Evolutionary conservation across 2,113 vertebrate genomes (phyloP).

Genomic region (Platichthys flesus): DNA sequence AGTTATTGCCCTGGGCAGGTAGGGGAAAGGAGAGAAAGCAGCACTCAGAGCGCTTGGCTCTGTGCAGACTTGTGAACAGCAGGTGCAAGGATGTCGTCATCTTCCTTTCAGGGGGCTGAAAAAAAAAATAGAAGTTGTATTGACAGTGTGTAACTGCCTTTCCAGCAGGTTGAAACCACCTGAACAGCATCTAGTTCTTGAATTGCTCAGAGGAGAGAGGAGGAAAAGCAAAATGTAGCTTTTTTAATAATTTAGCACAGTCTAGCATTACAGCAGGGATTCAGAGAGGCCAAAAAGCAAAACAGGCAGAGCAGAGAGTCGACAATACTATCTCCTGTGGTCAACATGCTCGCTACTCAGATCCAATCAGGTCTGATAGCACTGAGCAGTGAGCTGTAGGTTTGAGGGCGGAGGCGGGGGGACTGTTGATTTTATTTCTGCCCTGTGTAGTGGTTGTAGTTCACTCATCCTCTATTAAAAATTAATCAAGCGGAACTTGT

Average conservation of each 20-base stretch:
- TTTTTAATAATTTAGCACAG: slow-evolving; percentile 19
- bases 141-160: slow-evolving; percentile 25
- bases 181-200: background rate
- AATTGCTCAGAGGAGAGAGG: background rate
- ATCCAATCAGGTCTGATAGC: slow-evolving; percentile 18
- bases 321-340: slow-evolving; percentile 20
- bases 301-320: background rate
- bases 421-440: slow-evolving; percentile 52
- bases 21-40: slow-evolving; percentile 22
- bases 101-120: slow-evolving; percentile 26
- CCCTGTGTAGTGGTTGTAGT: slow-evolving; percentile 43
- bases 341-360: slow-evolving; percentile 16
- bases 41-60: slow-evolving; percentile 16
- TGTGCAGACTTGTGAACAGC: slow-evolving; percentile 36
- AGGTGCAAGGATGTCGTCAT: slow-evolving; percentile 50
- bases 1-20: slow-evolving; percentile 58
- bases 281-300: background rate
- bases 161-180: background rate
- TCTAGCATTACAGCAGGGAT: slow-evolving; percentile 6
- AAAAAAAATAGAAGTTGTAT: slow-evolving; percentile 47
- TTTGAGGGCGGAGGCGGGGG: background rate
- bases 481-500: slow-evolving; percentile 71
- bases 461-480: slow-evolving; percentile 67
- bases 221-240: background rate
- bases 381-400: slow-evolving; percentile 12